Evolutionary conservation across 92 coral and sea anemone species (phyloP).

Genomic region (Porites rus): DNA sequence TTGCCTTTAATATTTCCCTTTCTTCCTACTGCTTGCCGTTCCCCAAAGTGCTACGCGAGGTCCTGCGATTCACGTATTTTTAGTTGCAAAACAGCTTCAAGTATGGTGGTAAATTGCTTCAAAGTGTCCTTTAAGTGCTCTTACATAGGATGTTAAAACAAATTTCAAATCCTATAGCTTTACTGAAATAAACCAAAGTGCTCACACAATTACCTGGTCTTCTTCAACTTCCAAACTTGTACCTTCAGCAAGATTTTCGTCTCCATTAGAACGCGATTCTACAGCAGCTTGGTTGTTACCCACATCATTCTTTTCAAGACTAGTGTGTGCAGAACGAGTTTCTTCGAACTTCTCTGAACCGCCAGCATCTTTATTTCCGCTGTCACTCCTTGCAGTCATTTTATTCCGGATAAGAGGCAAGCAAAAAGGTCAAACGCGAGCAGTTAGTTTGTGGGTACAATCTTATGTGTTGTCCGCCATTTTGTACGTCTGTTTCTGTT

Average conservation of each 20-base stretch:
- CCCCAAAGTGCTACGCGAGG: too few species aligned
- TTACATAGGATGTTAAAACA: too few species aligned
- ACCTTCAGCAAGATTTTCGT: not conserved
- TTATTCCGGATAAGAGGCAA: not conserved
- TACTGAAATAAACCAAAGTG: too few species aligned
- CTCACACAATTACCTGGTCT: conserved; percentile 9
- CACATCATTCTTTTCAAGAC: not conserved
- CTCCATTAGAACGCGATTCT: conserved; percentile 17
- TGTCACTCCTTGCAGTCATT: conserved; percentile 20
- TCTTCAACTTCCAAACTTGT: conserved; percentile 11
- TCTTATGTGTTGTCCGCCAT: conserved; percentile 39
- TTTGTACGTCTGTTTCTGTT: conserved; percentile 44
- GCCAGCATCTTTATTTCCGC: not conserved
- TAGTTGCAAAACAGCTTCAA: too few species aligned
- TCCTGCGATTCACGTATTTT: too few species aligned
- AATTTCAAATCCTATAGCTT: too few species aligned
- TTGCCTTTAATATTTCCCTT: too few species aligned
- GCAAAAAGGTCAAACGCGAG: not conserved
- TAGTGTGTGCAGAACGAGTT: not conserved
- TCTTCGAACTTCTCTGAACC: not conserved
- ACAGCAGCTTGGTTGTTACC: conserved; percentile 6
- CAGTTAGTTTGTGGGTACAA: too few species aligned
- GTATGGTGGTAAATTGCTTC: too few species aligned
- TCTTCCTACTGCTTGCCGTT: too few species aligned
- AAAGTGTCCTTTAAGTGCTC: too few species aligned